A percentile compares a stretch with the other conserved stretches of the same genome.
phyloP scores from a whole-genome alignment of 2,888 invertebrate genomes.

The Tholera decimalis region DNA sequence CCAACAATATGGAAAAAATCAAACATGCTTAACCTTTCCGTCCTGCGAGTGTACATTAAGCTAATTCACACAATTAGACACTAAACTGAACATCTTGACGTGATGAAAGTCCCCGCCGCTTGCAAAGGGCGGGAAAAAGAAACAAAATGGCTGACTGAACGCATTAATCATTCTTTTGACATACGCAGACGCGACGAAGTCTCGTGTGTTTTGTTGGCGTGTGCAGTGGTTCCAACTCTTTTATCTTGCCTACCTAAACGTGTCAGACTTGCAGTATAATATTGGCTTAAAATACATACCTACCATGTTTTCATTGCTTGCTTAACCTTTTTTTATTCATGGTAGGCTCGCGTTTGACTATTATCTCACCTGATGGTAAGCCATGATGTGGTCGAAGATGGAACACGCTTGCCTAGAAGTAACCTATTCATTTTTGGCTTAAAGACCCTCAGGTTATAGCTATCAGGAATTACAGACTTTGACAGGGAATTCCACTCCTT shows the following conservation, averaged over 20 bases:
- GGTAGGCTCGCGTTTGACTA: too few relatives aligned
- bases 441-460: too few relatives aligned
- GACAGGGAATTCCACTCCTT: too few relatives aligned
- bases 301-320: too few relatives aligned
- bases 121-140: constrained; percentile 69
- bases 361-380: too few relatives aligned
- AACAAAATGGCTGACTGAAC: constrained; percentile 66
- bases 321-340: too few relatives aligned
- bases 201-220: constrained; percentile 53
- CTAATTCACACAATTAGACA: constrained; percentile 63
- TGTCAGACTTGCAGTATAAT: not conserved
- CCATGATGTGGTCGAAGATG: too few relatives aligned
- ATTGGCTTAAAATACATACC: too few relatives aligned
- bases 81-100: constrained; percentile 56
- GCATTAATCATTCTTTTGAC: constrained; percentile 72
- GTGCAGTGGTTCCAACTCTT: constrained; percentile 19
- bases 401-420: too few relatives aligned
- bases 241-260: not conserved
- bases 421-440: too few relatives aligned
- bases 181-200: constrained; percentile 57
- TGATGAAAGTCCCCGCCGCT: constrained; percentile 69
- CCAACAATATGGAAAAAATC: not conserved
- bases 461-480: too few relatives aligned
- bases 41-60: constrained; percentile 17
- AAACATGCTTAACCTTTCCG: not conserved